Base-by-base conservation (phyloP, 2,113 vertebrate genomes). In the Tamias sibiricus region DNA sequence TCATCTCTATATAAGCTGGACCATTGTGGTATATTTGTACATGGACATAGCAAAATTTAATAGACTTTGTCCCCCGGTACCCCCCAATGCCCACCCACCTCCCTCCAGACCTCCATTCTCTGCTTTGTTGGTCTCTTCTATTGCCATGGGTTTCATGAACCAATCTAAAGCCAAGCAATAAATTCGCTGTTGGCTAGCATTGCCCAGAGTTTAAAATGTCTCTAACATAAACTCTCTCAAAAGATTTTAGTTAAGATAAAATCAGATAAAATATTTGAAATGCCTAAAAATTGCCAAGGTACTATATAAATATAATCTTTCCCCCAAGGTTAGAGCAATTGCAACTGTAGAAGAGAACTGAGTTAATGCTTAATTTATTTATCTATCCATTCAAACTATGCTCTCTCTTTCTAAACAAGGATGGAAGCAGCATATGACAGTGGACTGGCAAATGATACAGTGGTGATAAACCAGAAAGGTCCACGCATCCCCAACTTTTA, bases 351-450 rank as follows among this genome's bases (percentile, higher is more conserved):
- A 80, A 68, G 30, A 84, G 30, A 96, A 88, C 54, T 14, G n/a
- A 76, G 17, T 44, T 24, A 72, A 20, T 57, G 14, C 26, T 90
- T 71, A 37, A 20, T 57, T 57, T 20, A 26, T 81, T 42, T 20
- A 26, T 81, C n/a, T 93, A 52, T 75, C 40, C 64, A 32, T 44
- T 81, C 32, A 86, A 76, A 75, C 19, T 28, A 59, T 28, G 28
- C 24, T 44, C 30, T 90, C 35, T 66, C 26, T 96, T 96, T 81
- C 83, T 95, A 80, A 95, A 85, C 84, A 77, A 94, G 37, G 71
- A 26, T 4, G 2, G 17, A 88, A 52, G 11, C 24, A 88, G 52
- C 69, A 49, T 68, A 26, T 88, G 88, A 81, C n/a, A 72, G 35
- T 57, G 71, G 32, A 42, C 13, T 44, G 62, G 52, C 62, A 77